Evolutionary conservation across 2,797 vertebrate genomes (phyloP).

Genomic region (Fistularia tabacaria): DNA sequence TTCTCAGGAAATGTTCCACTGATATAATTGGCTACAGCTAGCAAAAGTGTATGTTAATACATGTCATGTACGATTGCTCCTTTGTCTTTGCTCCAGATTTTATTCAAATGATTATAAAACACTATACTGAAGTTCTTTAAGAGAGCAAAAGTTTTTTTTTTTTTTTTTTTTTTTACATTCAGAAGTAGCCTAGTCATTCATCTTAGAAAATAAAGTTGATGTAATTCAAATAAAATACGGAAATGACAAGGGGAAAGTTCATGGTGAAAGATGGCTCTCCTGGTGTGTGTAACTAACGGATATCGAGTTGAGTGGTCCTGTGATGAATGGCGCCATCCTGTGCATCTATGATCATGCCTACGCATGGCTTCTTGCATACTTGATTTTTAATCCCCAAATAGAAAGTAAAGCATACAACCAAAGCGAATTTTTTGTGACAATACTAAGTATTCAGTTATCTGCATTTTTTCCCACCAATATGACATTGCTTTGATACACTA

Average conservation of each 20-base stretch:
- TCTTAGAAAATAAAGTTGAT: conserved; percentile 34
- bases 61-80: conserved; percentile 12
- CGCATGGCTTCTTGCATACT: conserved; percentile 81
- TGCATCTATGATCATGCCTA: conserved; percentile 78
- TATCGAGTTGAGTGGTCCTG: conserved; percentile 73
- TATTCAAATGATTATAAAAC: too few relatives aligned
- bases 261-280: conserved; percentile 58
- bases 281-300: conserved; percentile 69
- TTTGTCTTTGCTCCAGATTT: too few relatives aligned
- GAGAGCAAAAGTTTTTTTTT: too few relatives aligned
- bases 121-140: too few relatives aligned
- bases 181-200: conserved; percentile 35
- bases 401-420: conserved; percentile 80
- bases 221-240: conserved; percentile 44
- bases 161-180: conserved; percentile 4
- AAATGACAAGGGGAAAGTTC: conserved; percentile 66
- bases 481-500: conserved; percentile 63
- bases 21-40: conserved; percentile 41
- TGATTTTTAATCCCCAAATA: conserved; percentile 85
- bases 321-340: conserved; percentile 79
- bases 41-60: conserved; percentile 26
- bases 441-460: conserved; percentile 3
- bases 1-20: conserved; percentile 30
- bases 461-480: conserved; percentile 48
- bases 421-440: conserved; percentile 44